Base-by-base conservation (phyloP, 2,113 vertebrate species). In the Mormoops blainvillei region DNA sequence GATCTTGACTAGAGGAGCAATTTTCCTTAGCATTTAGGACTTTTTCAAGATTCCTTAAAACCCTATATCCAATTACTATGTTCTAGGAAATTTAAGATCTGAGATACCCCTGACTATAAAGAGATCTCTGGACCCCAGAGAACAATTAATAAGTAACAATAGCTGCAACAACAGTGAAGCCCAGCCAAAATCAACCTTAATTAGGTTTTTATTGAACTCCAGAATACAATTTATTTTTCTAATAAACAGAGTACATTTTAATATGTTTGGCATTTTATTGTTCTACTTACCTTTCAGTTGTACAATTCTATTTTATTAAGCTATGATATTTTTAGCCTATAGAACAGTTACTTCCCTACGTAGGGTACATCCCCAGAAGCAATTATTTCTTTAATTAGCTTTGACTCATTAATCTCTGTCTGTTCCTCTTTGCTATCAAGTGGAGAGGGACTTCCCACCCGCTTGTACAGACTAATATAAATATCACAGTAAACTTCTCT, bases 311-410 rank as follows among this genome's bases (percentile, higher is more conserved):
- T 96, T 96, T 98, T 95, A 96, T 96, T 78, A 97, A 97, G 20
- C 24, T 38, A 24, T 82, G 36, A 15, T 94, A 97, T 97, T 98
- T 98, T 87, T 96, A 96, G 24, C 38, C 89, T 95, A 43, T 45
- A 83, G 88, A 87, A 97, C 82, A 97, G 93, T 96, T 97, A 78
- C 50, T 50, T 95, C 22, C 95, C 80, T 96, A 71, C 83, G 94
- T 89, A 68, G 67, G 83, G 58, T 87, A 92, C 31, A 88, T 96
- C 91, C 78, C 70, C 78, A 92, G 73, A 87, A 94, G 95, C 95
- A 98, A 95, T 98, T 98, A 97, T 87, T 71, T 92, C 94, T 98
- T 98, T 98, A 98, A 98, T 98, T 98, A 98, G 96, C 94, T 97
- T 61, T 92, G 63, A 74, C 65, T 97, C 95, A 86, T 98, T 98